Percentiles rank a stretch among this genome's conserved stretches.
Evolutionary conservation across 2,113 vertebrate species (phyloP).

Genomic region (Solenodon paradoxus): DNA sequence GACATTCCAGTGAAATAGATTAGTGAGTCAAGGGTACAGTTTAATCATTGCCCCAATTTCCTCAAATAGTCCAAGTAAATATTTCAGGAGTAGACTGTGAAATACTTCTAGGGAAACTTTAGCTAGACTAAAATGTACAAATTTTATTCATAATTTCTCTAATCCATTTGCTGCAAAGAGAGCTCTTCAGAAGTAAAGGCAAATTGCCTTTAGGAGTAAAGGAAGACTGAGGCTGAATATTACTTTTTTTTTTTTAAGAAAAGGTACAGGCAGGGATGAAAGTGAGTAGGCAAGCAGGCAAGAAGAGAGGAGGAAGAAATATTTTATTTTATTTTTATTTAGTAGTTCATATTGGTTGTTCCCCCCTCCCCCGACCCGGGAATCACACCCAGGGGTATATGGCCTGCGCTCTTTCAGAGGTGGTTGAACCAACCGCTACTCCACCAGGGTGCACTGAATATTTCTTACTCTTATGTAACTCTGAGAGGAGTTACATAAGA

Average conservation of each 20-base stretch:
- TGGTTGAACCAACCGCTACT: no score
- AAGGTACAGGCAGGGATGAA: no score
- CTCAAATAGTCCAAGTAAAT: background rate
- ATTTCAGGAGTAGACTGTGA: background rate
- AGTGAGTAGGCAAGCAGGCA: no score
- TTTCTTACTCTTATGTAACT: no score
- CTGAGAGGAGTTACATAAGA: no score
- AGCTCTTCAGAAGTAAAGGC: background rate
- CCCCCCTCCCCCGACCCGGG: no score
- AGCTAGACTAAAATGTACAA: background rate
- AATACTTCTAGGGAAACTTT: background rate
- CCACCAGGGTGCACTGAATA: no score
- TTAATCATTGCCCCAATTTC: background rate
- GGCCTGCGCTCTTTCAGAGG: no score
- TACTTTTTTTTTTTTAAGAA: background rate
- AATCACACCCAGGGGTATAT: no score
- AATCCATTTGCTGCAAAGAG: background rate
- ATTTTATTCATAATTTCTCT: background rate
- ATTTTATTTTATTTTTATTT: no score
- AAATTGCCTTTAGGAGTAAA: background rate
- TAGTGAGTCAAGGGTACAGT: background rate
- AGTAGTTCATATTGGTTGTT: no score
- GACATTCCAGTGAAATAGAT: background rate
- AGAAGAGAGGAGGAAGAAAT: background rate
- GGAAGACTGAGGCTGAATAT: background rate